Percentiles rank a stretch among this genome's conserved stretches.
phyloP scores from a whole-genome alignment of 2,113 vertebrate genomes.

The Alethe castanea region DNA sequence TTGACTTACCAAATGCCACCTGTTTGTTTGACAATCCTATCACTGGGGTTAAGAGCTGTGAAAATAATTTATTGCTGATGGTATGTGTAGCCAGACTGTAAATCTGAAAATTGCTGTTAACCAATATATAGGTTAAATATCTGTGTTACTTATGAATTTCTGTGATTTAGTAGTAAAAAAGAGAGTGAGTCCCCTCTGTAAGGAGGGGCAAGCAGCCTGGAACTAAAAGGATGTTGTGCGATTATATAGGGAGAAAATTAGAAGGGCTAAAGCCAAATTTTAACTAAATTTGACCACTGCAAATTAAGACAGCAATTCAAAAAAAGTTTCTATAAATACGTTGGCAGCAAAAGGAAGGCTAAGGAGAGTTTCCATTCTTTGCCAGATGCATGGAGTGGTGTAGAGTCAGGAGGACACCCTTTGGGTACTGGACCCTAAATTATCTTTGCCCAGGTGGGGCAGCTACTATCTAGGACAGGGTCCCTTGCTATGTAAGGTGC shows the following conservation, averaged over 20 bases:
- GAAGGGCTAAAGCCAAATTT: background rate
- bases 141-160: background rate
- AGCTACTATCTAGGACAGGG: background rate
- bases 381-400: rapidly evolving
- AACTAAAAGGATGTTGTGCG: background rate
- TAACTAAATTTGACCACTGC: background rate
- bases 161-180: background rate
- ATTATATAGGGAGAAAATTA: background rate
- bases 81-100: background rate
- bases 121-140: background rate
- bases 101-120: background rate
- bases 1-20: background rate
- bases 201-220: background rate
- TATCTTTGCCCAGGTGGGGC: background rate
- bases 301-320: background rate
- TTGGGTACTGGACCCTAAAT: background rate
- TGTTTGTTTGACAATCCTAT: background rate
- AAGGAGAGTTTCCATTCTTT: background rate
- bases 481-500: background rate
- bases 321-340: background rate
- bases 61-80: background rate
- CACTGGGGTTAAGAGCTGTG: background rate
- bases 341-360: background rate
- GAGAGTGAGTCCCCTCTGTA: background rate
- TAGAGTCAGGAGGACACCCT: background rate